Evolutionary conservation across 2,797 vertebrate genomes (phyloP), one percentile per base, ranked within the genome.

Genomic region (Champsocephalus gunnari): DNA sequence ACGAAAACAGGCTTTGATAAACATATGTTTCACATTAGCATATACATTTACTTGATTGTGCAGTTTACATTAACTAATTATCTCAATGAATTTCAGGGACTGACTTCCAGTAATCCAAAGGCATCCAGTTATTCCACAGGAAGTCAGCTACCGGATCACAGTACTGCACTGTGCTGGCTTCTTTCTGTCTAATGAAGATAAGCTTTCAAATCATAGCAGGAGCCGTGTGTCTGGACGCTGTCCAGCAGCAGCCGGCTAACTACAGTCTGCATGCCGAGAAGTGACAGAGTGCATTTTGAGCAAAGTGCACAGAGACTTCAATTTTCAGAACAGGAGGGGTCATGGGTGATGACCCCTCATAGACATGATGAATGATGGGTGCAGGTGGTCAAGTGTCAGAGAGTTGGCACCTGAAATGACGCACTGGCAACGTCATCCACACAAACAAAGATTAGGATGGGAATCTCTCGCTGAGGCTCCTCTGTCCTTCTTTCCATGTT

Each of bases 121-220:
- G 19, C 76, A 65, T 81, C 76, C 51, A 49, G 43, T 80, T 73
- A 78, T 73, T 84, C 78, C 54, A 82, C 63, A 66, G 43, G 54
- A 78, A 79, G 75, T 82, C 70, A 53, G 67, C 69, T 82, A 64
- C 48, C 45, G 77, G 83, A 87, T 89, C 73, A 82, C 73, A 88
- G 71, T 88, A 90, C 90, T 81, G 78, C 73, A 86, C 77, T 67
- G 49, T 70, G 71, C 61, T 44, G 66, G 62, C 71, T 73, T 87
- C 81, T 75, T 76, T 88, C 82, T 77, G 32, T 71, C 72, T 88
- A 92, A 91, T 92, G 89, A 91, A 83, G 79, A 92, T 87, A 85
- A 85, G 83, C 83, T 92, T 92, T 92, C 75, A 84, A 87, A 85
- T 86, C 79, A 77, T 71, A 88, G 77, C 77, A 76, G 66, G 79